Evolutionary conservation across 2,797 vertebrate genomes (phyloP), one percentile per base, ranked within the genome.

Genomic region (Periparus ater): DNA sequence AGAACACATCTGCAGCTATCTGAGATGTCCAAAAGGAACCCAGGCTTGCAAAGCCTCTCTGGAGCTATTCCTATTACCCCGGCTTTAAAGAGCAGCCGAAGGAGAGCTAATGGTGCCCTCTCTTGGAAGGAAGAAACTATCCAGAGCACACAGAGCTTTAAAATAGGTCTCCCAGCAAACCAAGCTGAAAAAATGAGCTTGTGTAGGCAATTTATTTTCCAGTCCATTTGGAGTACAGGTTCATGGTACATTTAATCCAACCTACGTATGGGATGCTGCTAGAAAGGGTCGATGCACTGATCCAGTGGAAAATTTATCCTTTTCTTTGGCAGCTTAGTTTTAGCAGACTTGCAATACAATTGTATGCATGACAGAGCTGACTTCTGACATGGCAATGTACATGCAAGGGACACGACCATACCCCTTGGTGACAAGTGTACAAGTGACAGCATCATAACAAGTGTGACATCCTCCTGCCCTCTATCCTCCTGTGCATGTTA

Each of bases 41-140:
- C 5, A 29, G 71, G 14, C 13, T 47, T 23, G n/a, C 38, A 40
- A 81, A 63, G 50, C 8, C 60, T 66, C 18, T 1, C 0, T 13
- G 13, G 53, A 29, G 9, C 22, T 66, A 2, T 25, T 50, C 3
- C 45, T 23, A 6, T 32, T 22, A 45, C 21, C 72, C 45, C 25
- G 11, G 34, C 8, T 48, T 40, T n/a, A 19, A 77, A 66, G 44
- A 62, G 42, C 23, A 51, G 36, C 34, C 34, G 60, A 72, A 90
- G 77, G 16, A 90, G 92, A 81, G 88, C 55, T 77, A 22, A 71
- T 34, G 57, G 92, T 95, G 94, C 93, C 95, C 93, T 85, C 94
- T 95, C 74, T 91, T 91, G 93, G 92, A 87, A 91, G 34, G 53
- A 91, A 42, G 14, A 6, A 90, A 55, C 30, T 29, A 45, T 65